These are phyloP conservation scores for Aphyosemion australe DNA, from an alignment of 2,113 vertebrate species.

Conservation along the genomic window DNA sequence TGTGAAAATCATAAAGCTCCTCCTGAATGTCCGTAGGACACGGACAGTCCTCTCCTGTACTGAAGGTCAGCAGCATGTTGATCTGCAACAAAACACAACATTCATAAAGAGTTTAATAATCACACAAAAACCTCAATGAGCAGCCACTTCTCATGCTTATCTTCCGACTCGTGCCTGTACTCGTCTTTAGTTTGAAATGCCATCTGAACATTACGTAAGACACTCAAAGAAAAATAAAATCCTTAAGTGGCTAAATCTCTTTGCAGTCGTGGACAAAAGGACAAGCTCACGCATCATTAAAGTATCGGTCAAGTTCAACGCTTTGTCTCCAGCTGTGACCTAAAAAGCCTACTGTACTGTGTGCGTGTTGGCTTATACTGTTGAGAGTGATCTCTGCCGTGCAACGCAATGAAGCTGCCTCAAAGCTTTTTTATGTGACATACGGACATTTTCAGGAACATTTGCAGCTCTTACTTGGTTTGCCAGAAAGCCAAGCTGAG, in stretches of 20 bases:
- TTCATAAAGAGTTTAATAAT: not conserved
- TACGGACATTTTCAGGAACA: constrained; percentile 18
- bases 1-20: constrained; percentile 93
- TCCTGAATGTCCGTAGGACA: constrained; percentile 94
- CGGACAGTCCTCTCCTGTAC: constrained; percentile 93
- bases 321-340: constrained; percentile 52
- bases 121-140: not conserved
- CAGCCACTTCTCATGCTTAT: not conserved
- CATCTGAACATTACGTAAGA: constrained; percentile 1
- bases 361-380: not conserved
- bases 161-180: not conserved
- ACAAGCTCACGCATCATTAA: constrained; percentile 41
- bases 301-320: constrained; percentile 41
- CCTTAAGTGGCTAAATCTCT: constrained; percentile 26
- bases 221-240: not conserved
- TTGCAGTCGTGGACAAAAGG: constrained; percentile 26
- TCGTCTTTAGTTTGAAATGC: not conserved
- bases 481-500: constrained; percentile 10
- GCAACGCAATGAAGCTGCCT: constrained; percentile 36
- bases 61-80: constrained; percentile 97
- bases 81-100: too few relatives aligned
- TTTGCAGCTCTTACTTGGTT: constrained; percentile 4
- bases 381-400: not conserved
- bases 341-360: constrained; percentile 20
- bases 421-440: constrained; percentile 10